phyloP scores from a whole-genome alignment of 2,888 invertebrate species.

The Anoncus sp. region DNA sequence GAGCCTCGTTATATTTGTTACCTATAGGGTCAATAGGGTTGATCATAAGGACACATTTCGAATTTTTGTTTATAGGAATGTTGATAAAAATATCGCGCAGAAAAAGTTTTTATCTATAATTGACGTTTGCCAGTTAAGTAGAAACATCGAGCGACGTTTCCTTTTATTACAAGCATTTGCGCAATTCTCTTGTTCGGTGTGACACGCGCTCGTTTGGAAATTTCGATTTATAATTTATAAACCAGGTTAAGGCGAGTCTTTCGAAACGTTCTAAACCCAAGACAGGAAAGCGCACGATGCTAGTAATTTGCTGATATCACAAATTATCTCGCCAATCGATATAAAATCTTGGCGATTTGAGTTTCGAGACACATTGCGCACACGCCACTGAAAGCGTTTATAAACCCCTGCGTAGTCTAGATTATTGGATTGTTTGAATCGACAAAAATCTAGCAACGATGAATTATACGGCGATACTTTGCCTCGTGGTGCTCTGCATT shows the following conservation, averaged over 20 bases:
- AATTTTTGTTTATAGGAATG: not conserved
- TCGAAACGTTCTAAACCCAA: constrained; percentile 72
- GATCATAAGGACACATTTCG: too few species aligned
- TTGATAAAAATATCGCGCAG: constrained; percentile 1
- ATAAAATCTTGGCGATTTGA: constrained; percentile 76
- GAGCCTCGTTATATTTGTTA: not conserved
- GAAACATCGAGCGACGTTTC: not conserved
- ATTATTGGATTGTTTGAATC: not conserved
- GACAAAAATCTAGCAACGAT: constrained; percentile 16
- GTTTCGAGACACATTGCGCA: constrained; percentile 31
- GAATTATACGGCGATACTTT: constrained; percentile 19
- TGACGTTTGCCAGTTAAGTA: not conserved
- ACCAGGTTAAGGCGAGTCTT: constrained; percentile 79
- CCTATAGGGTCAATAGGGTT: too few species aligned
- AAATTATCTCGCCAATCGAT: constrained; percentile 74
- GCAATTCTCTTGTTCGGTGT: constrained; percentile 51
- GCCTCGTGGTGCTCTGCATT: constrained; percentile 37
- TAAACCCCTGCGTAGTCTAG: not conserved
- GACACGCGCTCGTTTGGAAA: constrained; percentile 38
- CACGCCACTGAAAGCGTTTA: constrained; percentile 2
- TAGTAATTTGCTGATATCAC: constrained; percentile 74
- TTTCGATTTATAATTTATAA: constrained; percentile 63
- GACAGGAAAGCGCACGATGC: constrained; percentile 69
- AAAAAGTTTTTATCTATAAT: constrained; percentile 5
- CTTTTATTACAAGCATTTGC: constrained; percentile 46